A percentile compares a stretch with the other conserved stretches of the same genome.
Evolutionary conservation across 2,888 invertebrate genomes (phyloP).

Genomic region (Apotomis betuletana): DNA sequence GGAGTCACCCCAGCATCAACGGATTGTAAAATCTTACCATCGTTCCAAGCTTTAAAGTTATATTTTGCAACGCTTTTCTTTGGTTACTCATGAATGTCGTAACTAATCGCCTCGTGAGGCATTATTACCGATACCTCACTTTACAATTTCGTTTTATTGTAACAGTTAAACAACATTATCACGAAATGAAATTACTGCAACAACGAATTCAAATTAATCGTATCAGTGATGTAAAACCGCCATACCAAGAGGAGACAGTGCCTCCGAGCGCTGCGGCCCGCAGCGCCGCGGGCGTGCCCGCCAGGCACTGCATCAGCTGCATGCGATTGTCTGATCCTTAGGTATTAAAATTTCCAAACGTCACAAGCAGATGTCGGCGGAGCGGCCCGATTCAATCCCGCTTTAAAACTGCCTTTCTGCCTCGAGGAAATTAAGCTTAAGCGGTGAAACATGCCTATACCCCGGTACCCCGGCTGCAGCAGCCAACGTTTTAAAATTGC

Average conservation of each 20-base stretch:
- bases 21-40: background rate
- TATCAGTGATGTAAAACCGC: conserved; percentile 8
- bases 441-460: conserved; percentile 47
- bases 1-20: conserved; percentile 4
- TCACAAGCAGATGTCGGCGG: conserved; percentile 62
- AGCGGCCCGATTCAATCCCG: conserved; percentile 59
- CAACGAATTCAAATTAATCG: conserved; percentile 3
- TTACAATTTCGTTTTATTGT: background rate
- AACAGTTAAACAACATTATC: background rate
- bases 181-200: background rate
- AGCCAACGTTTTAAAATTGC: conserved; percentile 40
- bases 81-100: too few relatives aligned
- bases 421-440: conserved; percentile 58
- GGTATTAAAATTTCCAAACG: conserved; percentile 65
- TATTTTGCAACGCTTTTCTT: background rate
- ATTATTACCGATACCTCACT: background rate
- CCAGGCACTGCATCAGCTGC: conserved; percentile 47
- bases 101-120: too few relatives aligned
- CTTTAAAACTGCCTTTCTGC: conserved; percentile 60
- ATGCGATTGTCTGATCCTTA: conserved; percentile 53
- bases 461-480: conserved; percentile 44
- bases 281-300: conserved; percentile 31
- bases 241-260: background rate
- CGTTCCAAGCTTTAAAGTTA: background rate
- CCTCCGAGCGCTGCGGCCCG: conserved; percentile 2